Evolutionary conservation across 2,888 invertebrate species (phyloP), one percentile per base, ranked within the genome.

Genomic region (Ashinkailepas kermadecensis): DNA sequence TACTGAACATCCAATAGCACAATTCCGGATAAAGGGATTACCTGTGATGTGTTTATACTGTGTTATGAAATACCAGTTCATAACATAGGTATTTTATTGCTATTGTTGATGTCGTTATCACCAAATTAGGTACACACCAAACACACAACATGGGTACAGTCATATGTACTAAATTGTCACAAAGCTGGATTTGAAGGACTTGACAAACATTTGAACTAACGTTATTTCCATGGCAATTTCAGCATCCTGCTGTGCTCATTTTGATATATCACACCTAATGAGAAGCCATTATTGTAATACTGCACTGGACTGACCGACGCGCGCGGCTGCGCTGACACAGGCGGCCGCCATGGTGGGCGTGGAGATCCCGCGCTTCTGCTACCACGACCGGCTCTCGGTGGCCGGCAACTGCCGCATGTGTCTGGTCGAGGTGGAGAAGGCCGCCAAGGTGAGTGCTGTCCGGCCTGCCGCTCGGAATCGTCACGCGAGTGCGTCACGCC

Each of bases 331-430:
- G 83, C 39, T 39, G 4, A 86, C 87, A 84, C 88, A 97, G 95
- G 99, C 96, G 85, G 98, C 97, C 82, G 97, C 97, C 1, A 90
- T 93, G 88, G 92, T 94, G 84, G 99, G 99, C 21, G 94, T 99
- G 78, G 99, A 99, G 89, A 99, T 99, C 85, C 99, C 99, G 3
- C 90, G 99, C 83, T 99, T 99, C 88, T 99, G 99, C 88, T 99
- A 99, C 88, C 99, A 99, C 89, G 99, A 99, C 87, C 91, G 99
- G 81, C 91, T 99, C 82, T 97, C 99, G 10, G 95, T 99, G 59
- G 99, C 99, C 84, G 99, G 99, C 79, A 99, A 99, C 89, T 99
- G 99, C 87, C 92, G 99, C 84, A 99, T 99, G 99, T 99, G 99
- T 89, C 90, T 99, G 58, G 99, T 99, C 0, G 99, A 99, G 89